Percentiles rank a stretch among this genome's conserved stretches.
phyloP scores from a whole-genome alignment of 2,113 vertebrate species.

The Heterotis niloticus region DNA sequence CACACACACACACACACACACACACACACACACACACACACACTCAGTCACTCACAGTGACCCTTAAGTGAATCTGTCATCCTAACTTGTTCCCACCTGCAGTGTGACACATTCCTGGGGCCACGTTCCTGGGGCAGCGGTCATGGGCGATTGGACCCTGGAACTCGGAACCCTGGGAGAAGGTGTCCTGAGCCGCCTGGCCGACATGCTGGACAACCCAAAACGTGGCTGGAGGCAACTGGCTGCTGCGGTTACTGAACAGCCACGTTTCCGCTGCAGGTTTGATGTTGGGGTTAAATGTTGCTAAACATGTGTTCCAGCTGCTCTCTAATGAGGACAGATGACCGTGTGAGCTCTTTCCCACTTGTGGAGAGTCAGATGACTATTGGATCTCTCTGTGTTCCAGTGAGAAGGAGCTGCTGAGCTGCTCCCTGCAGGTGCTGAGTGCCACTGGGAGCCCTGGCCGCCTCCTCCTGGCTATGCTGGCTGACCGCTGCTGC shows the following conservation, averaged over 20 bases:
- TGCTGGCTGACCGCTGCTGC: slow-evolving; percentile 68
- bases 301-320: background rate
- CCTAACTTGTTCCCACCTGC: background rate
- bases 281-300: slow-evolving; percentile 33
- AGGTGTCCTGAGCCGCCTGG: slow-evolving; percentile 54
- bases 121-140: background rate
- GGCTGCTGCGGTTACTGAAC: slow-evolving; percentile 53
- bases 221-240: slow-evolving; percentile 72
- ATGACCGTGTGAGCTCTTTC: background rate
- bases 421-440: slow-evolving; percentile 76
- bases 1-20: slow-evolving; percentile 15
- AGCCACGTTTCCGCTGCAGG: slow-evolving; percentile 71
- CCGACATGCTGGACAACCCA: slow-evolving; percentile 67
- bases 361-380: background rate
- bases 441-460: slow-evolving; percentile 71
- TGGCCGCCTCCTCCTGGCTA: slow-evolving; percentile 59
- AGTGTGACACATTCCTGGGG: background rate
- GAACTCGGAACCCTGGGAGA: slow-evolving; percentile 52
- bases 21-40: slow-evolving; percentile 23
- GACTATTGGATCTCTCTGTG: background rate
- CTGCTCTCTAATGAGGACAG: background rate
- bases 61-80: background rate
- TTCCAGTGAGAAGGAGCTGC: slow-evolving; percentile 60
- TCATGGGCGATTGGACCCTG: slow-evolving; percentile 58
- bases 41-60: slow-evolving; percentile 11